Percentiles rank a stretch among this genome's conserved stretches.
phyloP scores from a whole-genome alignment of 2,113 vertebrate genomes.

The Gallinago jamesoni region DNA sequence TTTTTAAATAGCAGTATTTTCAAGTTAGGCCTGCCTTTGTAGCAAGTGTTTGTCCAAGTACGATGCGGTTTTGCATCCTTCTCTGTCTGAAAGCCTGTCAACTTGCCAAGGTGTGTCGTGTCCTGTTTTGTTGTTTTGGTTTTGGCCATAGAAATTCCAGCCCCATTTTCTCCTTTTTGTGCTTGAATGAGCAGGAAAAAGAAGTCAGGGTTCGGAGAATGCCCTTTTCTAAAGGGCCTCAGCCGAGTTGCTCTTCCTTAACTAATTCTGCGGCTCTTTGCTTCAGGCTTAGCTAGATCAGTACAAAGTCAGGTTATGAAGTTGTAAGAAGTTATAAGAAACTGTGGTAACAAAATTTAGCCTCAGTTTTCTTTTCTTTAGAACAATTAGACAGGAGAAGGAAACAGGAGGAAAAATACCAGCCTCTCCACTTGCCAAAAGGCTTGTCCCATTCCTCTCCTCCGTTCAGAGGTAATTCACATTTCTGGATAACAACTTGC shows the following conservation, averaged over 20 bases:
- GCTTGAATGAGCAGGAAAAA: constrained; percentile 12
- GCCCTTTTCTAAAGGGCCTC: background rate
- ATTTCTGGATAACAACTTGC: background rate
- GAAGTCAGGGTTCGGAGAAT: background rate
- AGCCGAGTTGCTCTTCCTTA: background rate
- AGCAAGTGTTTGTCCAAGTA: background rate
- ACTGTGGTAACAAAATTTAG: background rate
- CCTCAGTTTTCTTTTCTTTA: background rate
- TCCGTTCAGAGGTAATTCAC: constrained; percentile 1
- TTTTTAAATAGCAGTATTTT: background rate
- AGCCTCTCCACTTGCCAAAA: background rate
- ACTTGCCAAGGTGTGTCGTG: background rate
- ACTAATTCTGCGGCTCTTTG: background rate
- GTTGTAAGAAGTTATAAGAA: background rate
- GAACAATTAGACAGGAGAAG: background rate
- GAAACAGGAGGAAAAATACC: constrained; percentile 5
- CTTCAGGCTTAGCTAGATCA: background rate
- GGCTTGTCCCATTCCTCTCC: background rate
- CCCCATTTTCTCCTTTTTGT: constrained; percentile 1
- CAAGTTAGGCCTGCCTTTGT: background rate
- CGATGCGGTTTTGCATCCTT: background rate
- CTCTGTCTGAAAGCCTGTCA: background rate
- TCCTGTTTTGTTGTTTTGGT: background rate
- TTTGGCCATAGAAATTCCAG: background rate
- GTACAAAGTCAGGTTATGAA: background rate